Conservation (phyloP, 35 echinoderm and acorn worm genomes). For the Chiridota heheva region DNA sequence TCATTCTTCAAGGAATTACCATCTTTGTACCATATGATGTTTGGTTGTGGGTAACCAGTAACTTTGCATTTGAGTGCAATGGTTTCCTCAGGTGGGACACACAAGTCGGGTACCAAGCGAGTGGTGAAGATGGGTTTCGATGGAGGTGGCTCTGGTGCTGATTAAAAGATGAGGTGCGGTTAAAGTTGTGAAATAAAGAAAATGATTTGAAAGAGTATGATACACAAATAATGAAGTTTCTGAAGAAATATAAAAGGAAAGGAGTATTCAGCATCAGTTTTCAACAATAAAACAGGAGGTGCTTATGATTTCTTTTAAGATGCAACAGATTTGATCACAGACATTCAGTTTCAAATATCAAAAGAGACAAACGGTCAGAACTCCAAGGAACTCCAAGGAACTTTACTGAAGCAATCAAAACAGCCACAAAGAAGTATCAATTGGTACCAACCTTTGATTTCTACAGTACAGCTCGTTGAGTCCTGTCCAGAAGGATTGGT, state of each 20-base stretch:
- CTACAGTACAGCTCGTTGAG: constrained; percentile 18
- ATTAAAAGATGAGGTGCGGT: not conserved
- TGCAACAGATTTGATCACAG: not conserved
- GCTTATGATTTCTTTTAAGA: not conserved
- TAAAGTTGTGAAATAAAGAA: not conserved
- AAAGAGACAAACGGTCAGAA: not conserved
- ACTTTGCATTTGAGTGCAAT: constrained; percentile 53
- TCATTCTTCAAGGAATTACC: constrained; percentile 32
- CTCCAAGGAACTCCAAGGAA: not conserved
- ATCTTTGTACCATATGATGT: constrained; percentile 59
- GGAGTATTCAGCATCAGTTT: not conserved
- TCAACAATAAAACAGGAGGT: not conserved
- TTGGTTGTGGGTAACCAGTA: constrained; percentile 34
- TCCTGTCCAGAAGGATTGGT: constrained; percentile 53
- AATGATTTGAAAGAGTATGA: not conserved
- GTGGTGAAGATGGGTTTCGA: constrained; percentile 54
- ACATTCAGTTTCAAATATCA: not conserved
- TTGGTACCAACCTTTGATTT: constrained; percentile 24
- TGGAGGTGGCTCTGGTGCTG: constrained; percentile 36
- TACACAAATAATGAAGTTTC: not conserved
- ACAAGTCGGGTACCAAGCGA: constrained; percentile 24
- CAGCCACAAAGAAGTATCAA: not conserved
- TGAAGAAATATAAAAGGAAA: not conserved
- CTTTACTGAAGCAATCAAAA: not conserved
- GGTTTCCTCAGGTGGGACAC: constrained; percentile 31